Evolutionary conservation across 1,140 invertebrate genomes (phyloP), one percentile per base, ranked within the genome.

Genomic region (Drosophila parabipectinata): DNA sequence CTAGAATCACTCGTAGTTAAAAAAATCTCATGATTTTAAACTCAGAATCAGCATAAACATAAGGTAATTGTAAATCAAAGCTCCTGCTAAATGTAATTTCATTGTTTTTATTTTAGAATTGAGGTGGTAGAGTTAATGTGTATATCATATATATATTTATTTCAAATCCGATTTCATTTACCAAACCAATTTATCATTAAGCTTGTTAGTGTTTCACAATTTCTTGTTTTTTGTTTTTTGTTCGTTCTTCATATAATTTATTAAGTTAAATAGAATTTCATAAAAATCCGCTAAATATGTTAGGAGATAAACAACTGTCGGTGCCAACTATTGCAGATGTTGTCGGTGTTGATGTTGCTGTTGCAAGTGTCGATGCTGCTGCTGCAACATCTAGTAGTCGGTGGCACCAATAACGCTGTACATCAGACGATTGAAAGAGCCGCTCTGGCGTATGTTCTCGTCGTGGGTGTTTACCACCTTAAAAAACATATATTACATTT

Each of bases 341-440:
- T 78, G 44, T 61, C 64, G 45, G 18, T 52, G 53, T 34, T 61
- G 52, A 14, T 62, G 54, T 58, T 76, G 58, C 44, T 79, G 44
- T 48, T 62, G 72, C 37, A 51, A 57, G 64, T 68, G 61, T 48
- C 59, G 48, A 30, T 63, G 56, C 53, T 72, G 56, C 72, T 73
- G 57, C 56, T 37, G 56, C 72, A 74, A 39, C 51, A 21, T 79
- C 67, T 94, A 96, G 91, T 95, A 96, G 80, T 95, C 95, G 62
- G 94, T 94, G 93, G 96, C 95, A 68, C 95, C 96, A 85, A 97
- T 93, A 62, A 97, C 96, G 92, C 96, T 95, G 93, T 96, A 95
- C 97, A 98, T 98, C 82, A 98, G 95, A 90, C 96, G 95, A 92
- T 96, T 97, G 94, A 98, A 98, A 66, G 96, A 97, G 92, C 96